Base-by-base conservation (phyloP, 2,888 invertebrate species). In the Nymphalis urticae region DNA sequence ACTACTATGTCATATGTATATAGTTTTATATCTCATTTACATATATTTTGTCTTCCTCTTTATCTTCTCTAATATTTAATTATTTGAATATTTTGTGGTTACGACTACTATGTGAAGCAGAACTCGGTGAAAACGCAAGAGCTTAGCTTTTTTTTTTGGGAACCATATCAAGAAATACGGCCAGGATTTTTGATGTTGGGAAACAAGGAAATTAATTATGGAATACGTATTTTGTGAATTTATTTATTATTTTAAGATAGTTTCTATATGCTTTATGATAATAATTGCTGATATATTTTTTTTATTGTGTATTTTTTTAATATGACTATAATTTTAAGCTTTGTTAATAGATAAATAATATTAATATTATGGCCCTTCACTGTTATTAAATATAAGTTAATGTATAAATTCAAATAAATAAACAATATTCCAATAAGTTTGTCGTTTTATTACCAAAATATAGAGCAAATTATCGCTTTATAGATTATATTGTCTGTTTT, bases 281-380 rank as follows among this genome's bases (percentile, higher is more conserved):
- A 54, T 27, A 61, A 66, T 66, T 61, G 66, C 66, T 66, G 24
- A 3, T 17, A 17, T 56, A 10, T 7, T 19, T 61, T 66, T 51
- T 65, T 17, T 1, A n/a, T n/a, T 36, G 10, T 59, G 21, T 53
- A n/a, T n/a, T n/a, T n/a, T 53, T 47, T 7, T 21, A 19, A n/a
- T 36, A 42, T 56, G 4, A 48, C 27, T 24, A 8, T 32, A 32
- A 32, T 17, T 48, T 19, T 53, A 13, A 61, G 54, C 54, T 61
- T 42, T 54, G 53, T 53, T 42, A 42, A 17, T 36, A 48, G 19
- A 47, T 16, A 24, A 10, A 32, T 16, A 13, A 53, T 5, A 8
- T 10, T 16, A 53, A 51, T 21, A 42, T 42, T 42, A 42, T 10
- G 0, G 1, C 42, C 8, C 19, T 3, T 10, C 10, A 24, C 6